Base-by-base conservation (phyloP, 2,113 vertebrate species). In the Pterophyllum scalare region DNA sequence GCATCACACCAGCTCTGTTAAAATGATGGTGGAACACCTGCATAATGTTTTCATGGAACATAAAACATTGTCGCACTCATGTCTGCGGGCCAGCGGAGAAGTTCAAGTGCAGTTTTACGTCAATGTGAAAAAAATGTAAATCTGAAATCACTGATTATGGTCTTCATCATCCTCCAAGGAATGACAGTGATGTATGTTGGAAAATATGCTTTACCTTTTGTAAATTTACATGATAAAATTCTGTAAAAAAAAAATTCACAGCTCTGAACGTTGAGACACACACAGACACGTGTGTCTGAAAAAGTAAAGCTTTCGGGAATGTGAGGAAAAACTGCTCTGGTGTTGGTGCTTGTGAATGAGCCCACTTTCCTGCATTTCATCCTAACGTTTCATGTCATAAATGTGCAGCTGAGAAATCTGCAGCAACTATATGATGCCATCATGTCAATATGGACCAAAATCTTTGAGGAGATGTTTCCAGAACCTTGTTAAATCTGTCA, bases 141-240 rank as follows among this genome's bases (percentile, higher is more conserved):
- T 33, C 6, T 72, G 11, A 72, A 54, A 72, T 33, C 26, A 54
- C 20, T 33, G 14, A 33, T 54, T 9, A 17, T 24, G 24, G 74
- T 43, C 49, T 40, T 46, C 8, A 24, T 33, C 14, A 8, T 65
- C 22, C 59, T 65, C 52, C 20, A 49, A 43, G 52, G 28, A 43
- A 58, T 15, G 1, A 58, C 3, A 12, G n/a, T 43, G 57, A 59
- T 52, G 31, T 38, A n/a, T 56, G 20, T 56, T n/a, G 26, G 31
- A 46, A 22, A 19, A 38, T 5, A 67, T 72, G 65, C 65, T 72
- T 31, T 72, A 31, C 17, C 38, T 38, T 59, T 57, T 76, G 54
- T 49, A 59, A 84, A 77, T 61, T 5, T 72, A 3, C 31, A 72
- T n/a, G 67, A 72, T 52, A 72, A 52, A 19, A 43, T 75, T 81